Conservation (phyloP, 2,113 vertebrate species). For the Phaetusa simplex region DNA sequence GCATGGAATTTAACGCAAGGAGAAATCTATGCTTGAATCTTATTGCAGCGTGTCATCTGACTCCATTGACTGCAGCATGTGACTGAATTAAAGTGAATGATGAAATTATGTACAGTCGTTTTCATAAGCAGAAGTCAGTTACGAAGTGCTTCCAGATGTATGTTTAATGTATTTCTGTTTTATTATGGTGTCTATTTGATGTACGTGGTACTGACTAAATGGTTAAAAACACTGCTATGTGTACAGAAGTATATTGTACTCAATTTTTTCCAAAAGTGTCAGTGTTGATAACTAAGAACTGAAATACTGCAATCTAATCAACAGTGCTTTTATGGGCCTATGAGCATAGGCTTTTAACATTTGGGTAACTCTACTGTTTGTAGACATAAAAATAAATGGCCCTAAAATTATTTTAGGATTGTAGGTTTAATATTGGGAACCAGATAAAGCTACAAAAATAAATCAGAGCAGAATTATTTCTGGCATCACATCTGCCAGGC, state of each 20-base stretch:
- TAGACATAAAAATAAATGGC: conserved; percentile 72
- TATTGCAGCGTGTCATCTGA: conserved; percentile 33
- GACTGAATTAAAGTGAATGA: conserved; percentile 69
- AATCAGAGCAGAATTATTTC: conserved; percentile 58
- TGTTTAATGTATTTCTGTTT: conserved; percentile 68
- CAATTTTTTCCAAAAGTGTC: conserved; percentile 61
- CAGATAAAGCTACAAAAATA: conserved; percentile 61
- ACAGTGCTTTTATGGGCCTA: conserved; percentile 61
- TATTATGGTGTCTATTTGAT: conserved; percentile 66
- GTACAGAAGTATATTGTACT: conserved; percentile 59
- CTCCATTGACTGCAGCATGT: conserved; percentile 29
- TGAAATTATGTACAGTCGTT: conserved; percentile 63
- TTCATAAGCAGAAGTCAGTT: conserved; percentile 69
- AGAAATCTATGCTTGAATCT: conserved; percentile 19
- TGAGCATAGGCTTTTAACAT: conserved; percentile 65
- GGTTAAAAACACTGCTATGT: conserved; percentile 62
- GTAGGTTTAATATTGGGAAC: conserved; percentile 63
- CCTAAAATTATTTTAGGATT: conserved; percentile 71
- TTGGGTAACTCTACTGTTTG: conserved; percentile 65
- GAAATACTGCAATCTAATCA: conserved; percentile 68
- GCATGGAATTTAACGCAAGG: background rate
- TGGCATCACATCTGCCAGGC: conserved; percentile 45
- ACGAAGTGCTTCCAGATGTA: conserved; percentile 64
- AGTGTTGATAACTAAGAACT: conserved; percentile 67
- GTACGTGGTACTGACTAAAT: conserved; percentile 57